Evolutionary conservation across 1,140 invertebrate species (phyloP), one percentile per base, ranked within the genome.

Genomic region (Aphelenchoides fujianensis): DNA sequence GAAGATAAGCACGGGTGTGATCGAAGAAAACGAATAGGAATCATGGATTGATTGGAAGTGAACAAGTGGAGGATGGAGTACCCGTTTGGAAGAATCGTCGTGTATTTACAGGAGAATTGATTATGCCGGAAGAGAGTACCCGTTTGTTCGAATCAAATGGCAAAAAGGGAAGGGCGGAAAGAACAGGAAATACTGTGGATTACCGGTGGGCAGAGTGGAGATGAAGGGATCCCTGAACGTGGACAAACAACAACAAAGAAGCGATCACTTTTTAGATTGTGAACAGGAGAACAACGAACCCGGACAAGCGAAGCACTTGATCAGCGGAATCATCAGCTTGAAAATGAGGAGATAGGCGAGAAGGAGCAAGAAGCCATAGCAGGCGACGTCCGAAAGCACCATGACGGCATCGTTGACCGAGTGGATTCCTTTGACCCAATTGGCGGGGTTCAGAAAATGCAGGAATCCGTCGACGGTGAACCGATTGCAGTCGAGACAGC

Each of bases 361-460:
- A 37, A 79, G 31, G 12, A 78, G 28, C 48, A 80, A 16, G 12
- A 76, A 48, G 16, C 28, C 27, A 36, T 76, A 78, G 0, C 57
- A 69, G 37, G 71, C 16, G 48, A 78, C 72, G 32, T 78, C 73
- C 9, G 69, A 67, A 16, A 74, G 63, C 12, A 78, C 34, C 48
- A 80, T 77, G 9, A 81, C 48, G 30, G 68, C 78, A 7, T 78
- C 76, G 28, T 59, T 68, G 5, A 79, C 64, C 9, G 76, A 81
- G 35, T 64, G 41, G 27, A 78, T 66, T 31, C 74, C 78, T 63
- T 76, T 78, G 27, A 68, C 52, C 76, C 76, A 78, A 30, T 77
- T 72, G 5, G 69, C 72, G 19, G 76, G 76, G 71, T 78, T 78
- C 53, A 78, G 54, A 41, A 76, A 78, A 30, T 80, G 76, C 59